phyloP scores from a whole-genome alignment of 2,113 vertebrate species.

The Sebastes fasciatus region DNA sequence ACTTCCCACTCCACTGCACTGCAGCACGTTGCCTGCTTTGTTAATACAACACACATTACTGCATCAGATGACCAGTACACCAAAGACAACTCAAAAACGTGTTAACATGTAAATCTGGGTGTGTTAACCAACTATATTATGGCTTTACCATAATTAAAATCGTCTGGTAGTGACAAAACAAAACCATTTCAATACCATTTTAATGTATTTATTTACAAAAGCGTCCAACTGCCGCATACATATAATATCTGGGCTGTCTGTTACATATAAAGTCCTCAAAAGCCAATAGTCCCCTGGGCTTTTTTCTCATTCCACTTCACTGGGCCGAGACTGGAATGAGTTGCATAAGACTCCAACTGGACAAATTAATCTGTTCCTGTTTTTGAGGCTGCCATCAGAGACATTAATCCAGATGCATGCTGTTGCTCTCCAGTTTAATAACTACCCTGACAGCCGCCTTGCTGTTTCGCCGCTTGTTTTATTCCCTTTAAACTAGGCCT shows the following conservation, averaged over 20 bases:
- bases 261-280: slow-evolving; percentile 51
- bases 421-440: slow-evolving; percentile 67
- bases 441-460: slow-evolving; percentile 54
- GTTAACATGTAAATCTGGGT: background rate
- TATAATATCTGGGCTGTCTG: slow-evolving; percentile 4
- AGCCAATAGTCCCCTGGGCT: slow-evolving; percentile 30
- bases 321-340: slow-evolving; percentile 52
- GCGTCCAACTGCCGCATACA: background rate
- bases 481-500: slow-evolving; percentile 54
- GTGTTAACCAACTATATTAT: background rate
- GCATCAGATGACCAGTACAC: background rate
- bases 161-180: background rate
- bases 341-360: slow-evolving; percentile 70
- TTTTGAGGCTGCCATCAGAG: slow-evolving; percentile 68
- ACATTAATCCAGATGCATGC: slow-evolving; percentile 75
- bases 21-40: slow-evolving; percentile 7
- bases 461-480: slow-evolving; percentile 61
- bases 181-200: background rate
- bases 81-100: background rate
- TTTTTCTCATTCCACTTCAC: slow-evolving; percentile 62
- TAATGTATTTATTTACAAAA: background rate
- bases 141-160: background rate
- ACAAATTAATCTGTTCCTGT: slow-evolving; percentile 78
- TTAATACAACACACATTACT: background rate
- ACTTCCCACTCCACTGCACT: slow-evolving; percentile 19